These are phyloP conservation scores for Sciurus niger DNA, from an alignment of 2,113 vertebrate species.

Conservation along the genomic window DNA sequence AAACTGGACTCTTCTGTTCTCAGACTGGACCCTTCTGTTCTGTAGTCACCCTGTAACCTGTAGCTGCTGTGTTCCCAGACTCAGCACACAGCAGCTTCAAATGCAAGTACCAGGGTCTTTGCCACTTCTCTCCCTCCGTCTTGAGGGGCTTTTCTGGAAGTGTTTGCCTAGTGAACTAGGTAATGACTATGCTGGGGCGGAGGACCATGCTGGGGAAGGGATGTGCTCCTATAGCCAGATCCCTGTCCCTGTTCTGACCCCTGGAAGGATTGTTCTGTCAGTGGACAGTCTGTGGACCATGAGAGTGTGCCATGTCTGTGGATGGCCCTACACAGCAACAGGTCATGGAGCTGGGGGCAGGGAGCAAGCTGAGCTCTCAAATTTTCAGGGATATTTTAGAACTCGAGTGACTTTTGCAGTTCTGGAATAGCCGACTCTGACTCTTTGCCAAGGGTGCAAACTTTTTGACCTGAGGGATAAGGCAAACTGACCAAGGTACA, in stretches of 20 bases:
- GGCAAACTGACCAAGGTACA: conserved; percentile 65
- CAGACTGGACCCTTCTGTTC: background rate
- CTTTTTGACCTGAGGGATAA: background rate
- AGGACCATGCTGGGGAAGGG: background rate
- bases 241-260: background rate
- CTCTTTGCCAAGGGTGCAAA: background rate
- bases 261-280: rapidly evolving
- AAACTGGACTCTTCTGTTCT: background rate
- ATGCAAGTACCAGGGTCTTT: background rate
- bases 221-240: background rate
- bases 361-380: background rate
- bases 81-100: background rate
- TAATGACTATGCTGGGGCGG: background rate
- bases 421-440: background rate
- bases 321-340: background rate
- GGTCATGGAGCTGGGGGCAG: background rate
- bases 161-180: background rate
- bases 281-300: background rate
- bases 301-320: no score
- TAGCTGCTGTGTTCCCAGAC: background rate
- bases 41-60: background rate
- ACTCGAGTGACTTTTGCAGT: background rate
- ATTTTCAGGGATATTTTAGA: background rate
- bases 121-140: background rate
- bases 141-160: background rate